These are phyloP conservation scores for Scleropages formosus DNA, from an alignment of 2,797 vertebrate species.

Conservation along the genomic window DNA sequence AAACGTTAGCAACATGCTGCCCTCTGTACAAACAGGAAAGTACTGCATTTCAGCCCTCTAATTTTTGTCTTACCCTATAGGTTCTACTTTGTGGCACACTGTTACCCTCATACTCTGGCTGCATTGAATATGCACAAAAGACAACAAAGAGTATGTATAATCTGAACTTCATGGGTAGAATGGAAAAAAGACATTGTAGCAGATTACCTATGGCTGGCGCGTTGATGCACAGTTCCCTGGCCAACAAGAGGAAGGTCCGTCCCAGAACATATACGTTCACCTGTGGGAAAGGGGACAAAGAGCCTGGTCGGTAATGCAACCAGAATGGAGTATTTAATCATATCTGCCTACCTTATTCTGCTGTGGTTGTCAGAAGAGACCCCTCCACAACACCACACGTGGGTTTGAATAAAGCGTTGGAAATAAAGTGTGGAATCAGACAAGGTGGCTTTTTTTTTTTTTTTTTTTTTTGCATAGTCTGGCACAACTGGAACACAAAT, in stretches of 20 bases:
- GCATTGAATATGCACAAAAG: slow-evolving; percentile 21
- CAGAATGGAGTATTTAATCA: no score
- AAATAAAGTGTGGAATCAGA: no score
- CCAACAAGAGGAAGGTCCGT: slow-evolving; percentile 86
- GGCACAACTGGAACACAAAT: neutral
- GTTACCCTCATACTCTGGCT: neutral
- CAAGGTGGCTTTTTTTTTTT: neutral
- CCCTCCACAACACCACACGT: no score
- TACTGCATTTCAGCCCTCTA: slow-evolving; percentile 45
- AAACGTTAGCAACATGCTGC: slow-evolving; percentile 47
- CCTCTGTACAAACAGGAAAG: slow-evolving; percentile 45
- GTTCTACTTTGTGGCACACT: slow-evolving; percentile 10
- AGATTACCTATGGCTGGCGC: slow-evolving; percentile 91
- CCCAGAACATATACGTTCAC: slow-evolving; percentile 96
- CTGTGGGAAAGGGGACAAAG: slow-evolving; percentile 58
- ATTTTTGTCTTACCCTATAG: neutral
- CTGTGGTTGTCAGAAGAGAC: no score
- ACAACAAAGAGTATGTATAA: neutral
- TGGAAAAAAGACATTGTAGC: neutral
- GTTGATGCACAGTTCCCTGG: slow-evolving; percentile 95
- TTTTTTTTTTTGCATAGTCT: slow-evolving; percentile 26
- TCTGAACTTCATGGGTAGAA: neutral
- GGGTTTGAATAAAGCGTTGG: no score
- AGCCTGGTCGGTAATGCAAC: neutral
- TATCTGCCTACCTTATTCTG: no score